Evolutionary conservation across 2,113 vertebrate species (phyloP).

Genomic region (Pao palembangensis): DNA sequence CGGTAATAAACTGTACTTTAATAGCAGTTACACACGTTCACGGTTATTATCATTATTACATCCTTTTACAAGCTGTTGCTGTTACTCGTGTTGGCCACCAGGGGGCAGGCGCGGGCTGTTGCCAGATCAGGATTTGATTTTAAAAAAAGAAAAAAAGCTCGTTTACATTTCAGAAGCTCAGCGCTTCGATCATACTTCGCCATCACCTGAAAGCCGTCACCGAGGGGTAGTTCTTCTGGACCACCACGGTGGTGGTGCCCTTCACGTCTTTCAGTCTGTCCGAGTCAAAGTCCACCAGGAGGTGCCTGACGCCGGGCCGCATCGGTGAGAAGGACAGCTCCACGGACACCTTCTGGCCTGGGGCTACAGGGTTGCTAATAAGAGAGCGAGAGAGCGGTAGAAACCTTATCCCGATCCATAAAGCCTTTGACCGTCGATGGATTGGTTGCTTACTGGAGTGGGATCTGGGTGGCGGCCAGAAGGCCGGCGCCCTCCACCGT

Average conservation of each 20-base stretch:
- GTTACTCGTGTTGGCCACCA: no score
- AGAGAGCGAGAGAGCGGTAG: slow-evolving; percentile 2
- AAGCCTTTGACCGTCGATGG: no score
- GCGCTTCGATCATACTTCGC: no score
- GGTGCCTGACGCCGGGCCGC: slow-evolving; percentile 66
- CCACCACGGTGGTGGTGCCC: slow-evolving; percentile 67
- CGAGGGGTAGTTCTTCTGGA: slow-evolving; percentile 27
- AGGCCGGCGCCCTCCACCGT: slow-evolving; percentile 76
- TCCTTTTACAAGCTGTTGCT: no score
- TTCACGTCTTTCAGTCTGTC: slow-evolving; percentile 74
- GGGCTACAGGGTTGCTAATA: slow-evolving; percentile 57
- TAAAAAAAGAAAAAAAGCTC: no score
- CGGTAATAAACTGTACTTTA: no score
- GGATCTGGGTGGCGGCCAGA: slow-evolving; percentile 57
- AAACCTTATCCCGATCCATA: background rate
- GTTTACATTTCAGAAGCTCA: no score
- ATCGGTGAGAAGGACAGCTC: slow-evolving; percentile 65
- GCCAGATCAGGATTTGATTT: no score
- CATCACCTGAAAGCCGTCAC: background rate
- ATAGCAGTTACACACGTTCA: no score
- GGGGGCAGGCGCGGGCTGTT: no score
- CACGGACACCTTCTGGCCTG: slow-evolving; percentile 65
- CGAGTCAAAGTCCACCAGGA: slow-evolving; percentile 78
- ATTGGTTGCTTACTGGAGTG: slow-evolving; percentile 61
- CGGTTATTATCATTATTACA: no score